Percentiles rank a stretch among this genome's conserved stretches.
Evolutionary conservation across 1,140 invertebrate species (phyloP).

Genomic region (Bombyx mandarina): DNA sequence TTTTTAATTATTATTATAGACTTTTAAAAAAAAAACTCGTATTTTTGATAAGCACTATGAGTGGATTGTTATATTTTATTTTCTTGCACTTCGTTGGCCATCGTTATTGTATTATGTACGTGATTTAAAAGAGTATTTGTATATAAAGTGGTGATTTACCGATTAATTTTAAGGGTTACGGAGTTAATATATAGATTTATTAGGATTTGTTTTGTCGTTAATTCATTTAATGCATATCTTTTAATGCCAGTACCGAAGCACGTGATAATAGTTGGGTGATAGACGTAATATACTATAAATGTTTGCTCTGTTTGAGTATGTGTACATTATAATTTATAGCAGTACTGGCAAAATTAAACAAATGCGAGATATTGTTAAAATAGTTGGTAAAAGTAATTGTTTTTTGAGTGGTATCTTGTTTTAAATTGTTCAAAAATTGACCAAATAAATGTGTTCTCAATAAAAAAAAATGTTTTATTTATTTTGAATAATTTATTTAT

Average conservation of each 20-base stretch:
- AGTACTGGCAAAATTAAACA: constrained; percentile 13
- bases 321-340: constrained; percentile 19
- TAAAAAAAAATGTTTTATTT: constrained; percentile 44
- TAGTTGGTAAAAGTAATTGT: constrained; percentile 43
- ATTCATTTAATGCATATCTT: constrained; percentile 60
- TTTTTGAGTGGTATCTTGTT: constrained; percentile 57
- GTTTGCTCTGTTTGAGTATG: constrained; percentile 19
- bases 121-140: not conserved
- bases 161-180: constrained; percentile 56
- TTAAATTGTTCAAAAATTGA: constrained; percentile 64
- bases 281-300: constrained; percentile 32
- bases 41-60: constrained; percentile 50
- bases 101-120: constrained; percentile 37
- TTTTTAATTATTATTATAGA: too few relatives aligned
- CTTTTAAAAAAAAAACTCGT: not conserved
- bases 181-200: constrained; percentile 43
- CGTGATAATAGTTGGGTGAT: constrained; percentile 62
- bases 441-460: constrained; percentile 72
- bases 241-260: constrained; percentile 55
- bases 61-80: constrained; percentile 54
- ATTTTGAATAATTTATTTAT: constrained; percentile 21
- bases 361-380: constrained; percentile 26
- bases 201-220: constrained; percentile 36
- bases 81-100: constrained; percentile 55
- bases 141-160: constrained; percentile 30